Evolutionary conservation across 1,140 invertebrate genomes (phyloP).

Genomic region (Rhyacophila brunnea): DNA sequence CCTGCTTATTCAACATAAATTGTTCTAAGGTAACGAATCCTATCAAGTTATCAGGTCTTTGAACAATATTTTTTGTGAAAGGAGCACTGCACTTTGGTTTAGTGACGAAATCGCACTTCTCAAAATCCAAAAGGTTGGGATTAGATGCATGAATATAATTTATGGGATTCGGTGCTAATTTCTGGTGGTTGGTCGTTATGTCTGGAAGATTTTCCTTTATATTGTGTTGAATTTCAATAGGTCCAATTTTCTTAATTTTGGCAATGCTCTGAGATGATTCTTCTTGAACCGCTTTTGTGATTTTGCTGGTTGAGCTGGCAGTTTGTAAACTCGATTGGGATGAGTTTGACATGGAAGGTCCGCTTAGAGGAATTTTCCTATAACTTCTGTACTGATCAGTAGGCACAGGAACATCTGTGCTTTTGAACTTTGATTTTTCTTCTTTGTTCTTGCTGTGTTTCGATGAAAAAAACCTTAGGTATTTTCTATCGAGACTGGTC

Average conservation of each 20-base stretch:
- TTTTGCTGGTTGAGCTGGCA: neutral
- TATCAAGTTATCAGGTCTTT: conserved; percentile 39
- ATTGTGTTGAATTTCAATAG: conserved; percentile 13
- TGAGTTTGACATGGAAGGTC: conserved; percentile 9
- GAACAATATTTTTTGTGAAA: conserved; percentile 34
- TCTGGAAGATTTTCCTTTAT: conserved; percentile 28
- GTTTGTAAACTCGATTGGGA: neutral
- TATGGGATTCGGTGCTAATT: conserved; percentile 50
- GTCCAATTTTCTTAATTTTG: conserved; percentile 32
- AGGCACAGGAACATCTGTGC: conserved; percentile 66
- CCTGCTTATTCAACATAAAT: conserved; percentile 71
- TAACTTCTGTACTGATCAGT: conserved; percentile 77
- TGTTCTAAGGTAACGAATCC: conserved; percentile 65
- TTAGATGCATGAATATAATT: conserved; percentile 67
- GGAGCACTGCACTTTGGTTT: conserved; percentile 39
- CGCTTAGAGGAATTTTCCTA: conserved; percentile 55
- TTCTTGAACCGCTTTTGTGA: conserved; percentile 10
- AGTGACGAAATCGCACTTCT: conserved; percentile 46
- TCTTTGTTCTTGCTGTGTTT: conserved; percentile 34
- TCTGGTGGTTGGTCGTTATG: conserved; percentile 37
- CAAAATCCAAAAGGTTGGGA: conserved; percentile 63
- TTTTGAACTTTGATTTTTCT: conserved; percentile 49
- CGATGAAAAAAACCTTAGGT: conserved; percentile 57
- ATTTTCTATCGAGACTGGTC: conserved; percentile 73
- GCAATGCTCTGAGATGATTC: conserved; percentile 24